phyloP scores from a whole-genome alignment of 2,113 vertebrate species.

The Cepphus grylle region DNA sequence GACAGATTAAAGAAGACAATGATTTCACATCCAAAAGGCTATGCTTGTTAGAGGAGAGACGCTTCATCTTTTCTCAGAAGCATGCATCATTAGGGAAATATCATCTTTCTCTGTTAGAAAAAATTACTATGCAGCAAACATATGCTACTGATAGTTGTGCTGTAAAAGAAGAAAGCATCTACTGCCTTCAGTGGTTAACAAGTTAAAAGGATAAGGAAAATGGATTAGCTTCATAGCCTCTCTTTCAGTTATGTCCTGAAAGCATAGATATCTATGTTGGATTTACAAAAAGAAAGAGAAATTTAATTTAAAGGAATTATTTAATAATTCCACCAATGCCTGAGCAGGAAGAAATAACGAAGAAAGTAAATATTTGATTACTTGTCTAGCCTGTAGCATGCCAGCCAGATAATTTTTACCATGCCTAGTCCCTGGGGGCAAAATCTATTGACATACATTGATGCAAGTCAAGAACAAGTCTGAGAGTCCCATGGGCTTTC shows the following conservation, averaged over 20 bases:
- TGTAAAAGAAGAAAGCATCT: not conserved
- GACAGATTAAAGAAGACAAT: slow-evolving; percentile 5
- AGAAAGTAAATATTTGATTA: slow-evolving; percentile 9
- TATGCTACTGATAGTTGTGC: not conserved
- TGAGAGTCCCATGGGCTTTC: not conserved
- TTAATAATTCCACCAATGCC: not conserved
- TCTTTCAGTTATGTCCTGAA: not conserved
- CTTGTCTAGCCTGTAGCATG: not conserved
- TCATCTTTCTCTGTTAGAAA: not conserved
- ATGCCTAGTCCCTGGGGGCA: not conserved
- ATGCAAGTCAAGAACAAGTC: not conserved
- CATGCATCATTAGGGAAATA: not conserved
- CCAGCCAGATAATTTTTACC: not conserved
- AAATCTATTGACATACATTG: not conserved
- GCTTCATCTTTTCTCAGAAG: slow-evolving; percentile 13
- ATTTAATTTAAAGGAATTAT: slow-evolving; percentile 19
- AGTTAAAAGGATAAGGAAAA: slow-evolving; percentile 5
- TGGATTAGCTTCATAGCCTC: not conserved
- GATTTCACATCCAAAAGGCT: not conserved
- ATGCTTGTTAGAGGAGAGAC: not conserved
- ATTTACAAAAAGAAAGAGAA: not conserved
- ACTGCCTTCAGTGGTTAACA: not conserved
- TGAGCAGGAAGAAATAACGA: not conserved
- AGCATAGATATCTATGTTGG: not conserved
- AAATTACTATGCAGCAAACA: slow-evolving; percentile 28